Evolutionary conservation across 2,113 vertebrate genomes (phyloP).

Genomic region (Cynocephalus volans): DNA sequence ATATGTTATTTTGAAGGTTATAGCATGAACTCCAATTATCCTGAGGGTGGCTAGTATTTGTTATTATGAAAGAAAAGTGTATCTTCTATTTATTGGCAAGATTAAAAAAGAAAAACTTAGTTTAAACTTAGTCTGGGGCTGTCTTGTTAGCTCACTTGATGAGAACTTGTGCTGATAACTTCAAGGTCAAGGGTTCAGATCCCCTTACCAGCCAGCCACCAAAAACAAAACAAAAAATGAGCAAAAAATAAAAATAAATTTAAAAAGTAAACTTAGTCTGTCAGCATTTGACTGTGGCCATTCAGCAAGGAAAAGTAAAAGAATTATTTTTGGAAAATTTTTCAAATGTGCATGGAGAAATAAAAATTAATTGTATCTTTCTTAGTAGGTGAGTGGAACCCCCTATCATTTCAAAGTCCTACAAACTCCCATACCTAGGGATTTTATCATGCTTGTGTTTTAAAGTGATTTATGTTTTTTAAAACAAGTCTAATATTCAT

Average conservation of each 20-base stretch:
- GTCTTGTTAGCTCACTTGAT: too few relatives aligned
- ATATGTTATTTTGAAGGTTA: background rate
- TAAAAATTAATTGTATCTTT: background rate
- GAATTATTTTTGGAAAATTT: background rate
- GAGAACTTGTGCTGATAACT: too few relatives aligned
- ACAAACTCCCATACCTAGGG: background rate
- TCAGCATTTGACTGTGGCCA: background rate
- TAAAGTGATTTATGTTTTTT: background rate
- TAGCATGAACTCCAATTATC: background rate
- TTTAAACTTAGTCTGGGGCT: background rate
- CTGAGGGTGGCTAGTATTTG: background rate
- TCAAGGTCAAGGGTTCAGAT: too few relatives aligned
- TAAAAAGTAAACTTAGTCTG: background rate
- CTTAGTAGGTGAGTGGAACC: background rate
- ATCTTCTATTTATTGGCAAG: background rate
- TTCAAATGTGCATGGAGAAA: background rate
- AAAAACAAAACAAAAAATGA: too few relatives aligned
- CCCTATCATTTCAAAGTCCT: background rate
- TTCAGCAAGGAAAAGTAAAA: background rate
- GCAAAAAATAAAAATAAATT: too few relatives aligned
- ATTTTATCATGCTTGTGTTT: background rate
- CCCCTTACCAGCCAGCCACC: too few relatives aligned
- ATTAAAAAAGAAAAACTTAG: background rate
- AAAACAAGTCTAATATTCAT: background rate
- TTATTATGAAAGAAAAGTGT: background rate